Evolutionary conservation across 2,113 vertebrate genomes (phyloP).

Genomic region (Rhombomys opimus): DNA sequence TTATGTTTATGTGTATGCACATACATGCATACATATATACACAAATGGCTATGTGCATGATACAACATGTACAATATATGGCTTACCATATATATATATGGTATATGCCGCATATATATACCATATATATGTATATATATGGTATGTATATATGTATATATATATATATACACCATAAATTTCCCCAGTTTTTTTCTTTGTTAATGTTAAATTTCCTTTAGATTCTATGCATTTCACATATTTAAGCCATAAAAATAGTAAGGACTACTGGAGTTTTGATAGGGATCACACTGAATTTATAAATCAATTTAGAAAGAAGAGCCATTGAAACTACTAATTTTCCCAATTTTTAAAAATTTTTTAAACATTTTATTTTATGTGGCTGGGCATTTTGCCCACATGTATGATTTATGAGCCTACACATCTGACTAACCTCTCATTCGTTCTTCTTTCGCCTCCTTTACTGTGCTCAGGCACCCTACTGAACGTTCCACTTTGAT

Average conservation of each 20-base stretch:
- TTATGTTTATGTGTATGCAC: not conserved
- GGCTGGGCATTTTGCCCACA: not conserved
- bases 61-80: no score
- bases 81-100: not conserved
- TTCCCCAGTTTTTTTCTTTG: not conserved
- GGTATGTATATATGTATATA: not conserved
- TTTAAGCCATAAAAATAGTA: slow-evolving; percentile 18
- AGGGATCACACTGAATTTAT: not conserved
- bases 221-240: not conserved
- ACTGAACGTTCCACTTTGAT: not conserved
- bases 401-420: not conserved
- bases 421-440: not conserved
- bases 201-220: not conserved
- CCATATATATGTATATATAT: not conserved
- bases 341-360: slow-evolving; percentile 4
- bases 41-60: not conserved
- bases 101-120: not conserved
- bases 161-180: not conserved
- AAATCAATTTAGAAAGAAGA: slow-evolving; percentile 15
- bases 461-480: not conserved
- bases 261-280: not conserved
- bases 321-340: not conserved
- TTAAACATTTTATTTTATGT: not conserved
- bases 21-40: no score
- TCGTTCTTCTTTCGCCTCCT: not conserved